A percentile compares a stretch with the other conserved stretches of the same genome.
These are phyloP conservation scores for Hesperophylax magnus DNA, from an alignment of 1,140 invertebrate species.

Conservation along the genomic window DNA sequence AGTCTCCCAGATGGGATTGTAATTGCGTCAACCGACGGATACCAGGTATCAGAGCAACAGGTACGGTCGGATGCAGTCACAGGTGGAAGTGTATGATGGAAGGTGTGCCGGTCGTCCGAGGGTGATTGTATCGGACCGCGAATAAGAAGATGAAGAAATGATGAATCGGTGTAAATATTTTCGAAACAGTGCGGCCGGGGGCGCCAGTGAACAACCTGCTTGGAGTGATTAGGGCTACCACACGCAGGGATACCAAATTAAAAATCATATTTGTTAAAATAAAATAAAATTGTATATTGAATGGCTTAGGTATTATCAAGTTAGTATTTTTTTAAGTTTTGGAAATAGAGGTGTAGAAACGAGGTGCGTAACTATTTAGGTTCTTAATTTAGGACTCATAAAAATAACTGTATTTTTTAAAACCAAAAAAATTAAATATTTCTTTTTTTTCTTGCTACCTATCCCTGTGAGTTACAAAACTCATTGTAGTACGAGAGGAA, in stretches of 20 bases:
- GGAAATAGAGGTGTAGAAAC: too few relatives aligned
- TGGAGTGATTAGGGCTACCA: constrained; percentile 11
- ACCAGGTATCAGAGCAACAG: background rate
- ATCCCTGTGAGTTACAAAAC: too few relatives aligned
- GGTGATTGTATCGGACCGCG: constrained; percentile 17
- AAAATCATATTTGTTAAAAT: too few relatives aligned
- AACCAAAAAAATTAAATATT: too few relatives aligned
- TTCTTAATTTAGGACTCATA: too few relatives aligned
- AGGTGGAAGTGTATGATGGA: background rate
- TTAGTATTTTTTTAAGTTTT: too few relatives aligned
- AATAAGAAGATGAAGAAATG: constrained; percentile 22
- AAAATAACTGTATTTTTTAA: too few relatives aligned
- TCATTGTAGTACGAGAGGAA: too few relatives aligned
- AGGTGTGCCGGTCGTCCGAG: background rate
- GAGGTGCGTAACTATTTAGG: too few relatives aligned
- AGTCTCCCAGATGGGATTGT: constrained; percentile 1
- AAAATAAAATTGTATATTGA: too few relatives aligned
- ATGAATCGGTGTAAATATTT: constrained; percentile 38
- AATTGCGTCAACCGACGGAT: constrained; percentile 1
- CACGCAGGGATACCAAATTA: background rate
- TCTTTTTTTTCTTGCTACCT: too few relatives aligned
- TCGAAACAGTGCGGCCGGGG: constrained; percentile 9
- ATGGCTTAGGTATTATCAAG: too few relatives aligned
- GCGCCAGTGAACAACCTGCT: constrained; percentile 28
- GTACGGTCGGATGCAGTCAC: constrained; percentile 1